Evolutionary conservation across 2,888 invertebrate species (phyloP).

Genomic region (Actias luna): DNA sequence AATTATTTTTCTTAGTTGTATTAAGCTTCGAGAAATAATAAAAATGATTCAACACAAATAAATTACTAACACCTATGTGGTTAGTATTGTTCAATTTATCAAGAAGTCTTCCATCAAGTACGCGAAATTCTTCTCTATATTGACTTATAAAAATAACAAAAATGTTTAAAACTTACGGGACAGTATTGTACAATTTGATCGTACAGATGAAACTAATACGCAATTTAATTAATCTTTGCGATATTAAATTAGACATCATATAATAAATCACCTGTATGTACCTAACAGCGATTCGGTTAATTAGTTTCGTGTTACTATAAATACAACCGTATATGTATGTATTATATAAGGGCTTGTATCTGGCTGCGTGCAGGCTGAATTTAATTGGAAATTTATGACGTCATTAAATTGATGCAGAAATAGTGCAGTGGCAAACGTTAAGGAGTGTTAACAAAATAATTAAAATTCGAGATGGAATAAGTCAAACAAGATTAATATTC

Average conservation of each 20-base stretch:
- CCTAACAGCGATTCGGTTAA: slow-evolving; percentile 28
- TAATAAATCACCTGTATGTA: slow-evolving; percentile 16
- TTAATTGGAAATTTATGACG: slow-evolving; percentile 74
- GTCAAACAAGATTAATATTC: not conserved
- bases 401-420: slow-evolving; percentile 76
- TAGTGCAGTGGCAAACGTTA: slow-evolving; percentile 56
- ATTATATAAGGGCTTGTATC: slow-evolving; percentile 35
- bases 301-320: slow-evolving; percentile 32
- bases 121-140: not conserved
- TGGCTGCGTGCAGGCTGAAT: slow-evolving; percentile 46
- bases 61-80: too few species aligned
- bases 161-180: not conserved
- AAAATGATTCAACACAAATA: too few species aligned
- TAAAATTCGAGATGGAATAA: not conserved
- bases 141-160: not conserved
- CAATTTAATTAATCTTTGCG: not conserved
- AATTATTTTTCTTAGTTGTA: too few species aligned
- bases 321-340: slow-evolving; percentile 20
- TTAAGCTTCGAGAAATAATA: too few species aligned
- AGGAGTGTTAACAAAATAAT: slow-evolving; percentile 41
- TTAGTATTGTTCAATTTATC: not conserved
- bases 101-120: not conserved
- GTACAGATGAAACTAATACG: not conserved
- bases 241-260: not conserved
- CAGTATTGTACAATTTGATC: not conserved